Conservation (phyloP, 2,888 invertebrate genomes). For the Heterodera filipjevi region DNA sequence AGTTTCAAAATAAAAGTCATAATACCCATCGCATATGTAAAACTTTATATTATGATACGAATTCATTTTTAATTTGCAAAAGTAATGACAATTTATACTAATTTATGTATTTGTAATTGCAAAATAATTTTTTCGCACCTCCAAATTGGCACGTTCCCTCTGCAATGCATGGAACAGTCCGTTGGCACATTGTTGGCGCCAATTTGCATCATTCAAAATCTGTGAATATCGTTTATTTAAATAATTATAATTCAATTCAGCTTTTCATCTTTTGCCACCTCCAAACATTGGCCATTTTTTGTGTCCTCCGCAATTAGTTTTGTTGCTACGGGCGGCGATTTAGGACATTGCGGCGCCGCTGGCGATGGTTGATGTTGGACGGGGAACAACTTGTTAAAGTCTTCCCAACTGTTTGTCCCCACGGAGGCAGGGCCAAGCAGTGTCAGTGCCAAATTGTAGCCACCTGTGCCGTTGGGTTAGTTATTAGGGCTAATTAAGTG, state of each 20-base stretch:
- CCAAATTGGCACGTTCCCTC: constrained; percentile 54
- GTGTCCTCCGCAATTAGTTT: background rate
- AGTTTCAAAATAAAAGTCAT: no score
- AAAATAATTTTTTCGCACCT: no score
- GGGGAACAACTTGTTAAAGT: constrained; percentile 32
- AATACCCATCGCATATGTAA: no score
- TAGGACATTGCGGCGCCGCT: background rate
- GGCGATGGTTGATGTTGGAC: background rate
- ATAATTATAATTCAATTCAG: background rate
- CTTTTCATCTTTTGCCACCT: background rate
- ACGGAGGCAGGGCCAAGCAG: constrained; percentile 56
- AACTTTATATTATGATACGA: no score
- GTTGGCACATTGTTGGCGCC: constrained; percentile 20
- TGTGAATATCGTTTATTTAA: background rate
- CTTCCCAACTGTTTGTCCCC: background rate
- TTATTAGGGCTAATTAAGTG: no score
- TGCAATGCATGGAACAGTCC: constrained; percentile 77
- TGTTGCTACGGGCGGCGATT: background rate
- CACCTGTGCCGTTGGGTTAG: no score
- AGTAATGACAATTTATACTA: no score
- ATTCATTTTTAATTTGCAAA: no score
- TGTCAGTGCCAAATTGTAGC: constrained; percentile 59
- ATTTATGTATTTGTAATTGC: constrained; percentile 11
- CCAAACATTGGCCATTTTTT: no score
- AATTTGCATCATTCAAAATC: constrained; percentile 9